Percentiles rank a stretch among this genome's conserved stretches.
Evolutionary conservation across 1,140 invertebrate species (phyloP).

Genomic region (Danaus melanippus): DNA sequence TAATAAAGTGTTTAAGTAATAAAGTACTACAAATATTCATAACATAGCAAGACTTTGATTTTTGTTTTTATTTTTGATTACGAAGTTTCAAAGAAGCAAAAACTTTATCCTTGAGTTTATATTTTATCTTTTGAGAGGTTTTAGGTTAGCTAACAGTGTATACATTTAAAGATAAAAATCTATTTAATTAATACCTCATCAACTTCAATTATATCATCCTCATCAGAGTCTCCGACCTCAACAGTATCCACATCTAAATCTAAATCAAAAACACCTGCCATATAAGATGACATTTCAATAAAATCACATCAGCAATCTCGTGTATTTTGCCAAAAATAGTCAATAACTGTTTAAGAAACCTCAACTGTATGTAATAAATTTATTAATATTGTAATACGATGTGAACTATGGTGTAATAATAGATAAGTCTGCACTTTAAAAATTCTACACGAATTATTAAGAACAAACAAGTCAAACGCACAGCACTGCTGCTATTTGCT

Average conservation of each 20-base stretch:
- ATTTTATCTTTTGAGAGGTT: slow-evolving; percentile 26
- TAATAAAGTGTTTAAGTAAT: too few relatives aligned
- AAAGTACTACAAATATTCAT: too few relatives aligned
- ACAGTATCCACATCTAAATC: slow-evolving; percentile 82
- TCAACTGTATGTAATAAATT: too few relatives aligned
- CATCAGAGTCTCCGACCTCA: slow-evolving; percentile 82
- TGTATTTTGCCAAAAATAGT: too few relatives aligned
- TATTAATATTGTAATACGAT: too few relatives aligned
- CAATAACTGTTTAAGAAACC: too few relatives aligned
- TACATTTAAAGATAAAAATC: slow-evolving; percentile 11
- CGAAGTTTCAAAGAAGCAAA: slow-evolving; percentile 6
- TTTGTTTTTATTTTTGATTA: too few relatives aligned
- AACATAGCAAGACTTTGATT: too few relatives aligned
- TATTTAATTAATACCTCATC: slow-evolving; percentile 77
- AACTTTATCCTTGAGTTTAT: slow-evolving; percentile 41
- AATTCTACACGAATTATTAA: slow-evolving; percentile 11
- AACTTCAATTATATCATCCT: slow-evolving; percentile 88
- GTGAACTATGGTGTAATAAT: too few relatives aligned
- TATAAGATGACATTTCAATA: slow-evolving; percentile 74
- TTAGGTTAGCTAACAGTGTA: slow-evolving; percentile 47
- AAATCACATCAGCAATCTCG: slow-evolving; percentile 59
- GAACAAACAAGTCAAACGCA: slow-evolving; percentile 34
- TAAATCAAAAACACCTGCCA: slow-evolving; percentile 91
- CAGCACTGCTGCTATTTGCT: slow-evolving; percentile 14
- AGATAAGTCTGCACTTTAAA: too few relatives aligned